Conservation (phyloP, 2,113 vertebrate species). For the Lontra canadensis region DNA sequence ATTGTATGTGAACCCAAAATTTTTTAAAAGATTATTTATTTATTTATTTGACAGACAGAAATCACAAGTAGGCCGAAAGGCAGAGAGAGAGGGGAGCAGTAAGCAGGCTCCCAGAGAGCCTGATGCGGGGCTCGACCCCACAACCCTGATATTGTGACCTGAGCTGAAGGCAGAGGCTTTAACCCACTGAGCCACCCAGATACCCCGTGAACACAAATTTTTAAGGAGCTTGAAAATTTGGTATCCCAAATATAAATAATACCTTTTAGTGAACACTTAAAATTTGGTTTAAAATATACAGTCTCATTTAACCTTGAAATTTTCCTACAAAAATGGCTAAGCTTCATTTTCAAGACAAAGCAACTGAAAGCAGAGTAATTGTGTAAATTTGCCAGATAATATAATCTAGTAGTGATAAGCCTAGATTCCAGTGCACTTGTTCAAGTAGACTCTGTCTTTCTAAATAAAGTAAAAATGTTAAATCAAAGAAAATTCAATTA, state of each 20-base stretch:
- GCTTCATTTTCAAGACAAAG: not conserved
- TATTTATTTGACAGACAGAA: too few relatives aligned
- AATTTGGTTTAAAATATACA: not conserved
- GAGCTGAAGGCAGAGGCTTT: too few relatives aligned
- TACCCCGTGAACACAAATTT: not conserved
- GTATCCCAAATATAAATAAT: not conserved
- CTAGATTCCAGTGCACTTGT: not conserved
- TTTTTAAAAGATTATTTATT: too few relatives aligned
- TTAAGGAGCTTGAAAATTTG: not conserved
- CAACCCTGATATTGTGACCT: too few relatives aligned
- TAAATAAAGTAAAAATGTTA: not conserved
- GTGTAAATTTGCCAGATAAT: not conserved
- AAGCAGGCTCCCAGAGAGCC: too few relatives aligned
- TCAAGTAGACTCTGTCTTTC: not conserved
- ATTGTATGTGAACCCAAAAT: not conserved
- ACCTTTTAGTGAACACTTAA: not conserved
- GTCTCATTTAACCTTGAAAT: not conserved
- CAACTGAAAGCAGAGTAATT: not conserved
- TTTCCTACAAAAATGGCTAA: not conserved
- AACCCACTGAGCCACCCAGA: too few relatives aligned
- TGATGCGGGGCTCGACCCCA: too few relatives aligned
- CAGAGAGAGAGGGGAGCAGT: too few relatives aligned
- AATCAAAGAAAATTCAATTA: not conserved
- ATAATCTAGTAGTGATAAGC: not conserved
- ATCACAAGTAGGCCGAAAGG: too few relatives aligned